Evolutionary conservation across 2,113 vertebrate species (phyloP).

Genomic region (Donacobius atricapilla): DNA sequence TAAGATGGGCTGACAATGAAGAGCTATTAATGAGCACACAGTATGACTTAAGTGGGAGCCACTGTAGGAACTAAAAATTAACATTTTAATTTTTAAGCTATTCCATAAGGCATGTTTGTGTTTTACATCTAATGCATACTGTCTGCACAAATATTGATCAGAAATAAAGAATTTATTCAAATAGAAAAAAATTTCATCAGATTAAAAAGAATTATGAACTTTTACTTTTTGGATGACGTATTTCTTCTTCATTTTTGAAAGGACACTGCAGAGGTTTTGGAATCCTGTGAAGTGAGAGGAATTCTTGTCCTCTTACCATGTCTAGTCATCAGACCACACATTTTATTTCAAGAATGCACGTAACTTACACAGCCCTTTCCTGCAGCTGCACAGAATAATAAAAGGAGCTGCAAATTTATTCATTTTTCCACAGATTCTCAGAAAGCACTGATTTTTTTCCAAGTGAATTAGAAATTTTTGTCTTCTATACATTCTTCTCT

Average conservation of each 20-base stretch:
- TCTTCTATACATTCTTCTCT: neutral
- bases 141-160: neutral
- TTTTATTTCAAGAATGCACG: neutral
- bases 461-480: neutral
- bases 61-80: neutral
- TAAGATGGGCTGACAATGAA: neutral
- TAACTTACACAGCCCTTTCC: neutral
- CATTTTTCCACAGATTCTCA: neutral
- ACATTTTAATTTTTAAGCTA: neutral
- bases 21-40: neutral
- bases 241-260: neutral
- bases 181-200: neutral
- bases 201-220: neutral
- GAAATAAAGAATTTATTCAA: neutral
- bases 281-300: neutral
- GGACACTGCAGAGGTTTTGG: neutral
- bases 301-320: neutral
- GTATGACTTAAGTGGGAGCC: neutral
- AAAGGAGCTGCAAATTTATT: neutral
- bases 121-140: neutral
- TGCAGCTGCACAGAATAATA: neutral
- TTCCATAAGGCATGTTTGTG: neutral
- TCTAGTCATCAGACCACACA: neutral
- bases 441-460: neutral
- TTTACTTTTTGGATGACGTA: neutral